A percentile compares a stretch with the other conserved stretches of the same genome.
phyloP scores from a whole-genome alignment of 2,113 vertebrate genomes.

The Callipepla californica region DNA sequence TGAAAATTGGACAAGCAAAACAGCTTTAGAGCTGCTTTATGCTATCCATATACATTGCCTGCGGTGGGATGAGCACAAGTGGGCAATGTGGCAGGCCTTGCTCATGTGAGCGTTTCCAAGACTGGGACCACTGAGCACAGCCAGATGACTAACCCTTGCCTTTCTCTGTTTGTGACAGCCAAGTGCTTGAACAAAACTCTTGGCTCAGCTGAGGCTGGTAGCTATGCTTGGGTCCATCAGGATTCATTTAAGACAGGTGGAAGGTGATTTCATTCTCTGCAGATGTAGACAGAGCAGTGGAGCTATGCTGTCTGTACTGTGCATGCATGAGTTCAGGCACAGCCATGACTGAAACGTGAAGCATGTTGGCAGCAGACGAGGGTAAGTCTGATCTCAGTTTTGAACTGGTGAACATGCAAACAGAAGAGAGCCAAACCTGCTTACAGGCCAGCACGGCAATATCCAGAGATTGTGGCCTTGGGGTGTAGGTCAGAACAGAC shows the following conservation, averaged over 20 bases:
- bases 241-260: not conserved
- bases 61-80: not conserved
- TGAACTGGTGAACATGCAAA: not conserved
- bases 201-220: not conserved
- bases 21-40: not conserved
- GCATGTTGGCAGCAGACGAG: not conserved
- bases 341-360: fast-evolving
- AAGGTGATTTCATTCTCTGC: not conserved
- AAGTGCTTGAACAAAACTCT: not conserved
- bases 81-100: not conserved
- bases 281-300: not conserved
- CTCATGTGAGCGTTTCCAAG: not conserved
- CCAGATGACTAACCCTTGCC: not conserved
- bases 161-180: not conserved
- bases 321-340: not conserved
- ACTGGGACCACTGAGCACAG: not conserved
- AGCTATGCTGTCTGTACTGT: not conserved
- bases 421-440: not conserved
- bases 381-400: not conserved
- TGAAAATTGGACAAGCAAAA: not conserved
- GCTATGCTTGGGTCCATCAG: not conserved
- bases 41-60: not conserved
- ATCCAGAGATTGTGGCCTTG: not conserved
- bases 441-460: not conserved
- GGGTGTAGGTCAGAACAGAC: not conserved